Evolutionary conservation across 2,797 vertebrate species (phyloP).

Genomic region (Neosilurus hyrtlii): DNA sequence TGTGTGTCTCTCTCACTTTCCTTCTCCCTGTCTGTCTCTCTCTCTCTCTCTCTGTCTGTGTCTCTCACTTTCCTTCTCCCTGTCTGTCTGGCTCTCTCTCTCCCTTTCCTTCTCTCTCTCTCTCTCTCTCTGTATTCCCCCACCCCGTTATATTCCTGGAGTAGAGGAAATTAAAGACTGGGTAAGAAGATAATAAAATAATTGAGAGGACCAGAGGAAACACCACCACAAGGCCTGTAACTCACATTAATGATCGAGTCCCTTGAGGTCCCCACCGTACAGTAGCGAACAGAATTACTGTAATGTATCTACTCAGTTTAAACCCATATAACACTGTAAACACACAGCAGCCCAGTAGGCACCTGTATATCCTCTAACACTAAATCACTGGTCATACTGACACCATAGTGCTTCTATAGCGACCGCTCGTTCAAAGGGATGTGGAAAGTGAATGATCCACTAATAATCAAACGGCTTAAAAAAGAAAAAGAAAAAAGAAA

Average conservation of each 20-base stretch:
- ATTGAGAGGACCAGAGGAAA: not conserved
- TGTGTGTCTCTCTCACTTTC: not conserved
- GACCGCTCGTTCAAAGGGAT: not conserved
- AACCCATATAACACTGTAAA: not conserved
- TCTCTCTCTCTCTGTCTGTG: too few relatives aligned
- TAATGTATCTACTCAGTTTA: not conserved
- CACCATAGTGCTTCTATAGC: not conserved
- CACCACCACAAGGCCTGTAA: too few relatives aligned
- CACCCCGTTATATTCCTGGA: not conserved
- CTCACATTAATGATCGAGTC: not conserved
- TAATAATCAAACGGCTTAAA: not conserved
- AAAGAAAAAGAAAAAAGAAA: too few relatives aligned
- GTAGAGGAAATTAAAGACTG: not conserved
- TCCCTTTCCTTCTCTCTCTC: not conserved
- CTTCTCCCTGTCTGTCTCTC: too few relatives aligned
- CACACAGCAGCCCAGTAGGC: too few relatives aligned
- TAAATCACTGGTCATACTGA: too few relatives aligned
- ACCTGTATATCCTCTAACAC: too few relatives aligned
- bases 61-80: not conserved
- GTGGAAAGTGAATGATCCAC: not conserved
- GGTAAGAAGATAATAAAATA: not conserved
- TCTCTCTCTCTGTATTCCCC: not conserved
- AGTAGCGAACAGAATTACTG: not conserved
- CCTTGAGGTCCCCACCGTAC: not conserved
- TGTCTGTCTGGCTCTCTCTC: not conserved